Conservation (phyloP, 2,113 vertebrate species). For the Tragelaphus buxtoni region DNA sequence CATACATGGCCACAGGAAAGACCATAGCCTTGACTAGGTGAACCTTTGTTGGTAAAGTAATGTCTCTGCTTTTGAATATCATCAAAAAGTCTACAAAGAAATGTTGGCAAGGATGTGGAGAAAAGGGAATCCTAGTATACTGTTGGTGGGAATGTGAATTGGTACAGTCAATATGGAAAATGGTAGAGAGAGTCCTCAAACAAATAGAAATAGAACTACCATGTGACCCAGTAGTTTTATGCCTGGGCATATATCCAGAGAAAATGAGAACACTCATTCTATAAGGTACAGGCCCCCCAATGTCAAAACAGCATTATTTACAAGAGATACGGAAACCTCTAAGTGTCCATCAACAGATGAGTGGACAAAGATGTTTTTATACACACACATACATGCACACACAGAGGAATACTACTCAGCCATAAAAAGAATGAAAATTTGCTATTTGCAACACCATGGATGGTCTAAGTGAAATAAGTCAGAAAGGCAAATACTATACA, state of each 20-base stretch:
- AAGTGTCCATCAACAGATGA: not conserved
- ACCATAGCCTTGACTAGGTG: no score
- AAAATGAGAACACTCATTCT: not conserved
- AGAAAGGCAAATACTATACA: not conserved
- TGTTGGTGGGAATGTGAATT: not conserved
- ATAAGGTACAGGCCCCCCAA: not conserved
- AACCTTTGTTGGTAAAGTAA: no score
- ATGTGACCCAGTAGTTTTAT: not conserved
- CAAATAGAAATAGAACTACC: not conserved
- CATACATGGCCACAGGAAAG: no score
- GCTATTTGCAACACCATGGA: not conserved
- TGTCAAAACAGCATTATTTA: not conserved
- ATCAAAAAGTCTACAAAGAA: not conserved
- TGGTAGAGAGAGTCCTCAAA: not conserved
- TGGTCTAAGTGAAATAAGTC: not conserved
- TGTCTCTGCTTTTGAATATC: not conserved
- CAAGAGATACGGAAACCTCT: not conserved
- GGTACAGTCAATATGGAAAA: not conserved
- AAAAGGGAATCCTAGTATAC: not conserved
- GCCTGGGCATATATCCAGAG: not conserved
- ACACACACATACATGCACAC: not conserved
- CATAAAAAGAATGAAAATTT: not conserved
- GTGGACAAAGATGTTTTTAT: not conserved
- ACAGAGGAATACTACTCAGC: not conserved
- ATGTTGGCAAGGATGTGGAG: not conserved